Conservation (phyloP, 2,113 vertebrate species). For the Mellivora capensis region DNA sequence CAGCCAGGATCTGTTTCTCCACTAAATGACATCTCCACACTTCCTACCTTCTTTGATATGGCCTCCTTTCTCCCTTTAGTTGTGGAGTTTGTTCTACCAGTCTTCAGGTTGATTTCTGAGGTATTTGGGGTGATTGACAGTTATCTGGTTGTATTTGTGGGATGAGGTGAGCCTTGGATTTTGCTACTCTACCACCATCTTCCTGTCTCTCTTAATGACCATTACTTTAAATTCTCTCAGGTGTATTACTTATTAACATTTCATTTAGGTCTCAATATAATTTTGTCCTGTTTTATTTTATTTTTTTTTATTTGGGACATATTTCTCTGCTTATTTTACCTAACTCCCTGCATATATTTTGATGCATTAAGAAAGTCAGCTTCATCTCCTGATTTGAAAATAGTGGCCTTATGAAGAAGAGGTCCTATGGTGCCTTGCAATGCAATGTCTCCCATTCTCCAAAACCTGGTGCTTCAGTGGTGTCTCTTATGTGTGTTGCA, state of each 20-base stretch:
- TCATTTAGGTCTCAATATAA: neutral
- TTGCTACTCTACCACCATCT: neutral
- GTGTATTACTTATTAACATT: neutral
- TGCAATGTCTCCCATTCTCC: neutral
- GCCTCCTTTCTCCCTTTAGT: neutral
- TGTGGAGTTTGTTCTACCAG: neutral
- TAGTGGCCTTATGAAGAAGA: neutral
- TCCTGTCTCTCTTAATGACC: neutral
- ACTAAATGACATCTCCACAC: neutral
- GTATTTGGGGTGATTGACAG: neutral
- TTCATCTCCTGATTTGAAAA: neutral
- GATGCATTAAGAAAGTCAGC: neutral
- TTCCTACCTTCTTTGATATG: neutral
- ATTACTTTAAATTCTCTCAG: neutral
- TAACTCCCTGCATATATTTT: neutral
- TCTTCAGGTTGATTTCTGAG: neutral
- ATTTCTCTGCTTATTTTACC: neutral
- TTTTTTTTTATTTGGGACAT: neutral
- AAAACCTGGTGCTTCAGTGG: neutral
- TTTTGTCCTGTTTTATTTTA: neutral
- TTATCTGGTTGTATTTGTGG: neutral
- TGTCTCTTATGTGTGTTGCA: neutral
- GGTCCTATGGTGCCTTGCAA: neutral
- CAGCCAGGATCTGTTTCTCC: neutral
- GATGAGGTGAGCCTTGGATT: neutral